phyloP scores from a whole-genome alignment of 2,113 vertebrate species.

The Pseudopodoces humilis region DNA sequence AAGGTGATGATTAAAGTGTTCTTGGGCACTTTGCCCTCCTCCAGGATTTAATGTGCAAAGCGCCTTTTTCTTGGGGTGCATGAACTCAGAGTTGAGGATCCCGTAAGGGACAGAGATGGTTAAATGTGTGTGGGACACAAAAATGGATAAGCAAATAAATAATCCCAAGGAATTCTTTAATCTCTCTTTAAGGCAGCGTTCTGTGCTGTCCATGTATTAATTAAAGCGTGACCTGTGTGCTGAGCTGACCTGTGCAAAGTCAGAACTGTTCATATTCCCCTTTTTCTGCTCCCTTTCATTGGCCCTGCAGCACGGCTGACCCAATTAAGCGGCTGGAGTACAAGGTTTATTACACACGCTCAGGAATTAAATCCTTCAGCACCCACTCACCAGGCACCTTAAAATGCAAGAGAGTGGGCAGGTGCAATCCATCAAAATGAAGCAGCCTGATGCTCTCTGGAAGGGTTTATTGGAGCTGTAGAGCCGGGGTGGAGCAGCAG shows the following conservation, averaged over 20 bases:
- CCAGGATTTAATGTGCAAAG: neutral
- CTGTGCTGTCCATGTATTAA: neutral
- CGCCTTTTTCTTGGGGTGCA: neutral
- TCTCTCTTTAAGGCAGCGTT: neutral
- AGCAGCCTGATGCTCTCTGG: neutral
- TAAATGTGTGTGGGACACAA: neutral
- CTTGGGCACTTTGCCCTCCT: neutral
- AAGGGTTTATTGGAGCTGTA: conserved; percentile 30
- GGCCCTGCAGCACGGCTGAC: neutral
- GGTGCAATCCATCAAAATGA: conserved; percentile 55
- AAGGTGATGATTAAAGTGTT: neutral
- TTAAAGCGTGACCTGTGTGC: neutral
- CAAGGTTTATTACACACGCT: conserved; percentile 45
- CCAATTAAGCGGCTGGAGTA: conserved; percentile 44
- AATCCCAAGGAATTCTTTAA: neutral
- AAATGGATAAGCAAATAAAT: neutral
- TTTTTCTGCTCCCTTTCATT: conserved; percentile 12
- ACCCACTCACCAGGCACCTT: conserved; percentile 33
- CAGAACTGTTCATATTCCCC: conserved; percentile 28
- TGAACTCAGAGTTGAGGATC: neutral
- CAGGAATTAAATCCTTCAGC: conserved; percentile 37
- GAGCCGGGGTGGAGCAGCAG: neutral
- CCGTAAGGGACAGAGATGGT: neutral
- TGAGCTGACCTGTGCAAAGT: conserved; percentile 32
- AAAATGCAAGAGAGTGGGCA: conserved; percentile 45